phyloP scores from a whole-genome alignment of 1,140 invertebrate genomes.

The Apis florea region DNA sequence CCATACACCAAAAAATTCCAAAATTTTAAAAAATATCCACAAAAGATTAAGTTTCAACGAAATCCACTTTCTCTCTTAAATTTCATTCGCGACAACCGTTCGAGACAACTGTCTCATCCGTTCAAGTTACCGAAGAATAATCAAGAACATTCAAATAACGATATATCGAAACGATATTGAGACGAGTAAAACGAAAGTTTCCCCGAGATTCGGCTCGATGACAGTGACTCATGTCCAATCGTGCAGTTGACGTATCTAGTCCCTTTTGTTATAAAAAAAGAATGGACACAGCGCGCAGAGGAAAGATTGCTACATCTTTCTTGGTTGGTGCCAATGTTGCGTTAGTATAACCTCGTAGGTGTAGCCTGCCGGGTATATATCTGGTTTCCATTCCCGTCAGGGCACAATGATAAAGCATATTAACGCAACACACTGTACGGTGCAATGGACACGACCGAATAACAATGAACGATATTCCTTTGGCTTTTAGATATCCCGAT shows the following conservation, averaged over 20 bases:
- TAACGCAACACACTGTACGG: conserved; percentile 33
- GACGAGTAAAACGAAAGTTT: not conserved
- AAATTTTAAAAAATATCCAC: no score
- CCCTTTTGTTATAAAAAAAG: conserved; percentile 63
- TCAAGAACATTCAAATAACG: not conserved
- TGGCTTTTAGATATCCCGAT: conserved; percentile 13
- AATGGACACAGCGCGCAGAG: conserved; percentile 46
- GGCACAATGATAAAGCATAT: conserved; percentile 36
- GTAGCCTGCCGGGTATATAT: conserved; percentile 31
- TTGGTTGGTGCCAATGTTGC: conserved; percentile 43
- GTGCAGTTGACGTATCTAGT: conserved; percentile 42
- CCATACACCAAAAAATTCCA: no score
- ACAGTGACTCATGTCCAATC: conserved; percentile 43
- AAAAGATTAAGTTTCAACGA: no score
- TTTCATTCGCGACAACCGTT: no score
- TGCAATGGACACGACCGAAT: conserved; percentile 33
- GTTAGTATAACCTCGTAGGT: conserved; percentile 36
- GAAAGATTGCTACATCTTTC: conserved; percentile 58
- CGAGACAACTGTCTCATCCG: no score
- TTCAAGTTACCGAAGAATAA: no score
- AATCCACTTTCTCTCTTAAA: no score
- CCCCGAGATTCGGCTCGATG: conserved; percentile 23
- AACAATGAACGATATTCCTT: conserved; percentile 36
- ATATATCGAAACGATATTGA: not conserved
- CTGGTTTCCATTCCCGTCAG: conserved; percentile 30